Base-by-base conservation (phyloP, 2,888 invertebrate species). In the Nasonia oneida region DNA sequence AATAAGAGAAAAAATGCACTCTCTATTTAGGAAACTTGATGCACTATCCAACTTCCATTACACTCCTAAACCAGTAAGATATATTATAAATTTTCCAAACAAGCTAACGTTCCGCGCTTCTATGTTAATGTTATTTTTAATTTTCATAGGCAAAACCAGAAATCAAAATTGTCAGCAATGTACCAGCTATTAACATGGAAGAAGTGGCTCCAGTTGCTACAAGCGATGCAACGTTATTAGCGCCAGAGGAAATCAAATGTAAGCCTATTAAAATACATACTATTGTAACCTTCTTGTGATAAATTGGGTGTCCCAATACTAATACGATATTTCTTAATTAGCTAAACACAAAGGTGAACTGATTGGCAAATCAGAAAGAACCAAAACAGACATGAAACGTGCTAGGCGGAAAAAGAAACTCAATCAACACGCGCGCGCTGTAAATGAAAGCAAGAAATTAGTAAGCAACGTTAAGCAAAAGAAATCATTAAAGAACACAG, bases 21-120 rank as follows among this genome's bases (percentile, higher is more conserved):
- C 95, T 0, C 92, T 99, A 6, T 98, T 99, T 91, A 93, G 95
- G 0, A 97, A 99, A 93, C 94, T 99, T 67, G 98, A 99, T 94
- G 97, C 99, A 0, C 94, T 99, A 18, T 97, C 97, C 0, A 98
- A 99, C 93, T 99, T 97, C 93, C 98, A 99, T 93, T 99, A 97
- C 91, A 98, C 98, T 73, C 99, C 99, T 0, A 97, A 96, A 94
- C 95, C 96, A 84, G 95, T 95, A 92, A 93, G 91, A 75, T 29
- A 80, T 73, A 15, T 75, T 29, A 71, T 70, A n/a, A 67, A 50
- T 79, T 42, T 57, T 47, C 15, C 29, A 12, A 53, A 53, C 10
- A 74, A 61, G 61, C 10, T 83, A 18, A n/a, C 8, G 29, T 83
- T 10, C 88, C 86, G 78, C 33, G 80, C 77, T 81, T 76, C 12